Base-by-base conservation (phyloP, 2,113 vertebrate genomes). In the Ibidorhyncha struthersii region DNA sequence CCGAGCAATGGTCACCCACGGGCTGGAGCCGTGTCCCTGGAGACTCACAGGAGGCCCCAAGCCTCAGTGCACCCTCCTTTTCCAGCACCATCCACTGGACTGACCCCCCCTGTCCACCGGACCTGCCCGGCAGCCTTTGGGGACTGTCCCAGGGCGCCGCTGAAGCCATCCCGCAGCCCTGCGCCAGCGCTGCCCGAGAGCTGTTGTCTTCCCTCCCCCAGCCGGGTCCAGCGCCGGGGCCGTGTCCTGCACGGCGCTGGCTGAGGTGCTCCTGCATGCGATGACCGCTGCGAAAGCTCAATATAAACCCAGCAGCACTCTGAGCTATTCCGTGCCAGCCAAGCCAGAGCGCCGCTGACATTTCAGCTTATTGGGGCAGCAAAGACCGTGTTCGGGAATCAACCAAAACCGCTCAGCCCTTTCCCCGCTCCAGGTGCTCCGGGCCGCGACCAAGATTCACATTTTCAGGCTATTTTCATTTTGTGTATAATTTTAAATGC, bases 151-250 rank as follows among this genome's bases (percentile, higher is more conserved):
- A 3, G 7, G 22, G 70, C 1, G 11, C 14, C 2, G 4, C 52
- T 9, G 1, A n/a, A n/a, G 70, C 50, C 3, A 1, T 27, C 52
- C 34, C 9, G 4, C 67, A 72, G 22, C 47, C 34, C 73, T 21
- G 45, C 2, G 11, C 34, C 14, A 27, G 41, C 10, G 0, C 40
- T 62, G 47, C 30, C 36, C 10, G 1, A 8, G 36, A 52, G 53
- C 34, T 4, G 9, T 12, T 7, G 4, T 26, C 40, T 19, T 40
- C 58, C 41, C 62, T 67, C 53, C 41, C 16, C 17, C 8, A 3
- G 23, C 50, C 1, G 47, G 21, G 22, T 22, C 47, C 16, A 0
- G 56, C 13, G 1, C 22, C 2, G 1, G 34, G 40, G 65, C 20
- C 29, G 1, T 32, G 29, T 36, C 40, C 86, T 40, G n/a, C 59